Conservation (phyloP, 2,113 vertebrate species). For the Nycticryphes semicollaris region DNA sequence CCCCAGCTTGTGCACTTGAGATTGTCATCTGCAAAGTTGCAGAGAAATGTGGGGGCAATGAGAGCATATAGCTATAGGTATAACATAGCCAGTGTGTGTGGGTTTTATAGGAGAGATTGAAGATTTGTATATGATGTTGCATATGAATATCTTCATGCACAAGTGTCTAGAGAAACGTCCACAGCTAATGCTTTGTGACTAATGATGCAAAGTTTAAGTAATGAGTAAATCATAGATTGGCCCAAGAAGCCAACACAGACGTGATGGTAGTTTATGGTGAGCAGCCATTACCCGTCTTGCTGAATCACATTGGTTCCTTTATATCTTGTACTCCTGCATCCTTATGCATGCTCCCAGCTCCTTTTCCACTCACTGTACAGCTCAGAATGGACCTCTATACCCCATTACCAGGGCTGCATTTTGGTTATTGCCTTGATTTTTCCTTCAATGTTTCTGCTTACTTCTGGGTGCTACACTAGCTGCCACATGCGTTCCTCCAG, state of each 20-base stretch:
- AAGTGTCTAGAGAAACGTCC: accelerated
- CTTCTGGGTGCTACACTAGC: neutral
- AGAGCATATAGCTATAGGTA: accelerated
- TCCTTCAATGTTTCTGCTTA: neutral
- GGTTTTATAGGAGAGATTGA: neutral
- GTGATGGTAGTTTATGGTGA: neutral
- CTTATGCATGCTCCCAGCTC: neutral
- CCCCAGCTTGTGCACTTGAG: neutral
- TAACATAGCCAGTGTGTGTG: accelerated
- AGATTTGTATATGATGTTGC: neutral
- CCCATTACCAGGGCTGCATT: accelerated
- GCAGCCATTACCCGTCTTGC: neutral
- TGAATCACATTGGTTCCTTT: neutral
- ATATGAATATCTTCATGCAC: neutral
- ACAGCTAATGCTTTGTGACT: neutral
- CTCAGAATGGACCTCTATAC: neutral
- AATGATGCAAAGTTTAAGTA: neutral
- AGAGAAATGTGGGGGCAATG: neutral
- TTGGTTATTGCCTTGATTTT: neutral
- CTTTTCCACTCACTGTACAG: neutral
- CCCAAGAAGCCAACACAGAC: neutral
- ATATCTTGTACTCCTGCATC: neutral
- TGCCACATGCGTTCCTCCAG: neutral
- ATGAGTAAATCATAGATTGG: neutral
- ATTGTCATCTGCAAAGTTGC: neutral